These are phyloP conservation scores for Micrasema longulum DNA, from an alignment of 1,140 invertebrate species.

Conservation along the genomic window DNA sequence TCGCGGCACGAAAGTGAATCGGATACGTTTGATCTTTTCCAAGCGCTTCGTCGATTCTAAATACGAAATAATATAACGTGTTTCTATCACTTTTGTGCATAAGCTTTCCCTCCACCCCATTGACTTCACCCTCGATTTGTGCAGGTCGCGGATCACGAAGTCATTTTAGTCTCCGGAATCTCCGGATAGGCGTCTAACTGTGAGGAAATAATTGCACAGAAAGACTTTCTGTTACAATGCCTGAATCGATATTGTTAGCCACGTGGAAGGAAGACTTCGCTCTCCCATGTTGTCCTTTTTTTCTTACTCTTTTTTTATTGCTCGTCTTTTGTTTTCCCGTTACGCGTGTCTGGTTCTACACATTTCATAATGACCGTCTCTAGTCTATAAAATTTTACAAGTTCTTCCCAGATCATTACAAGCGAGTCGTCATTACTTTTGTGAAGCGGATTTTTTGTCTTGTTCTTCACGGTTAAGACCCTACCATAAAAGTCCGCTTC, in stretches of 20 bases:
- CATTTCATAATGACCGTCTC: constrained; percentile 33
- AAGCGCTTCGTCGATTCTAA: not conserved
- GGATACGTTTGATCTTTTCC: constrained; percentile 42
- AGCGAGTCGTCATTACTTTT: constrained; percentile 44
- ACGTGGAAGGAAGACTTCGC: constrained; percentile 18
- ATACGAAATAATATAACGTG: no score
- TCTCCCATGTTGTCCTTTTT: constrained; percentile 42
- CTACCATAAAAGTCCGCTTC: constrained; percentile 44
- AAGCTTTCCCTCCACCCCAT: not conserved
- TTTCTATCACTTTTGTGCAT: no score
- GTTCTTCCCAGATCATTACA: constrained; percentile 44
- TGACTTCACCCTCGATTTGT: constrained; percentile 10
- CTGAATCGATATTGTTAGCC: constrained; percentile 25
- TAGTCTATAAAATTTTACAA: constrained; percentile 52
- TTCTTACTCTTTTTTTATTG: constrained; percentile 13
- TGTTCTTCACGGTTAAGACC: constrained; percentile 33
- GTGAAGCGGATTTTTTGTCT: constrained; percentile 32
- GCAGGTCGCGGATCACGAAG: not conserved
- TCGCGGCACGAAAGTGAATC: constrained; percentile 25
- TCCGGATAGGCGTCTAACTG: not conserved
- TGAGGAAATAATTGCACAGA: constrained; percentile 29
- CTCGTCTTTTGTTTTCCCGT: constrained; percentile 27
- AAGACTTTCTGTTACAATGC: not conserved
- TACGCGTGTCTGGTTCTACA: constrained; percentile 30
- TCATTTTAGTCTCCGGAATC: no score